Conservation (phyloP, 2,888 invertebrate species). For the Chrysotoxum bicinctum region DNA sequence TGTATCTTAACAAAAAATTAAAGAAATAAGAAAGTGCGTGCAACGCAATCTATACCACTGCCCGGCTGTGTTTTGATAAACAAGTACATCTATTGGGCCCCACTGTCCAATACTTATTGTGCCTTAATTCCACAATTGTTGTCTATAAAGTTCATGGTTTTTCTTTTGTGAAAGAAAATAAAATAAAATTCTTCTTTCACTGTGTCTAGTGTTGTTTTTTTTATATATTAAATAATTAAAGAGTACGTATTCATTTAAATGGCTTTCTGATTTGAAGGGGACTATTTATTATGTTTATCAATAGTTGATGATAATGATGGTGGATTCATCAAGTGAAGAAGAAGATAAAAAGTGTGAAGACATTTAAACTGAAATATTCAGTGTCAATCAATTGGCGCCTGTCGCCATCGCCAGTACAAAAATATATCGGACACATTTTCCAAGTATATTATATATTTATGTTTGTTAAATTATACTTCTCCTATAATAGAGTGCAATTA, state of each 20-base stretch:
- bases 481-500: background rate
- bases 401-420: background rate
- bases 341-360: background rate
- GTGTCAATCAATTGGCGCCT: conserved; percentile 30
- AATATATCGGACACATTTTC: background rate
- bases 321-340: conserved; percentile 5
- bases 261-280: conserved; percentile 20
- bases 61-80: conserved; percentile 19
- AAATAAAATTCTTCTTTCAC: background rate
- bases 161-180: background rate
- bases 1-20: conserved; percentile 1
- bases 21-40: conserved; percentile 46
- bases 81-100: conserved; percentile 18
- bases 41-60: conserved; percentile 5
- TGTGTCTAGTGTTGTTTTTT: background rate
- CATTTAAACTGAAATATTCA: conserved; percentile 8
- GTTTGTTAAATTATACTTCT: background rate
- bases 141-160: conserved; percentile 27
- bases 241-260: background rate
- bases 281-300: conserved; percentile 6
- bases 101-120: conserved; percentile 31
- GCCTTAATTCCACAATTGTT: conserved; percentile 27
- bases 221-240: background rate
- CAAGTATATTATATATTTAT: background rate
- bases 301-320: background rate